These are phyloP conservation scores for Macrophya alboannulata DNA, from an alignment of 2,888 invertebrate genomes.

Conservation along the genomic window DNA sequence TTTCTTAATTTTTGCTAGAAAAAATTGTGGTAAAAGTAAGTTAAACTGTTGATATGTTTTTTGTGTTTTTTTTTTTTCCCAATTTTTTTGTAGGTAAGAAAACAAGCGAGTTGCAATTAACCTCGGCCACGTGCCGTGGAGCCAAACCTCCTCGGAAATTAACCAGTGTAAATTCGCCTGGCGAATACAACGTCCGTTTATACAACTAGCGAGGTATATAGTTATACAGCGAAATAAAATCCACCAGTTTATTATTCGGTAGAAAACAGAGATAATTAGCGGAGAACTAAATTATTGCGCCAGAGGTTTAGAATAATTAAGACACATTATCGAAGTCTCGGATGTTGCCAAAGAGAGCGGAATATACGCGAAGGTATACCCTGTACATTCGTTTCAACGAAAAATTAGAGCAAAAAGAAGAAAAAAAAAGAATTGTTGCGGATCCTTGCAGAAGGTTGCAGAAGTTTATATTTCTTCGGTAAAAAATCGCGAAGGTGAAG, in stretches of 20 bases:
- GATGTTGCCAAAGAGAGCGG: not conserved
- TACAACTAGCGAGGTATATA: not conserved
- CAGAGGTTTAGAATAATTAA: constrained; percentile 23
- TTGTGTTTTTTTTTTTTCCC: not conserved
- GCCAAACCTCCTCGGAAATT: constrained; percentile 9
- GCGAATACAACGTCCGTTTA: constrained; percentile 2
- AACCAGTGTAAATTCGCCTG: not conserved
- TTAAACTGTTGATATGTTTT: not conserved
- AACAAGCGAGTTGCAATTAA: not conserved
- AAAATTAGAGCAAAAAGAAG: not conserved
- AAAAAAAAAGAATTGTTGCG: not conserved
- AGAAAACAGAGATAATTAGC: constrained; percentile 32
- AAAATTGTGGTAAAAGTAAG: constrained; percentile 8
- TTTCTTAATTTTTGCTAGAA: not conserved
- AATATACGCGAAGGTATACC: not conserved
- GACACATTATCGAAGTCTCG: constrained; percentile 19
- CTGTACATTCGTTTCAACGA: not conserved
- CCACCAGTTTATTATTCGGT: constrained; percentile 15
- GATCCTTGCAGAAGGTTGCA: not conserved
- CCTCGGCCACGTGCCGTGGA: not conserved
- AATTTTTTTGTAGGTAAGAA: too few species aligned
- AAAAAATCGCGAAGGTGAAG: constrained; percentile 11
- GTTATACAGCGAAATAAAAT: not conserved
- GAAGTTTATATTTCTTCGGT: not conserved
- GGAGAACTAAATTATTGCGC: not conserved